A percentile compares a stretch with the other conserved stretches of the same genome.
phyloP scores from a whole-genome alignment of 2,797 vertebrate genomes.

The Malacoctenus gilli region DNA sequence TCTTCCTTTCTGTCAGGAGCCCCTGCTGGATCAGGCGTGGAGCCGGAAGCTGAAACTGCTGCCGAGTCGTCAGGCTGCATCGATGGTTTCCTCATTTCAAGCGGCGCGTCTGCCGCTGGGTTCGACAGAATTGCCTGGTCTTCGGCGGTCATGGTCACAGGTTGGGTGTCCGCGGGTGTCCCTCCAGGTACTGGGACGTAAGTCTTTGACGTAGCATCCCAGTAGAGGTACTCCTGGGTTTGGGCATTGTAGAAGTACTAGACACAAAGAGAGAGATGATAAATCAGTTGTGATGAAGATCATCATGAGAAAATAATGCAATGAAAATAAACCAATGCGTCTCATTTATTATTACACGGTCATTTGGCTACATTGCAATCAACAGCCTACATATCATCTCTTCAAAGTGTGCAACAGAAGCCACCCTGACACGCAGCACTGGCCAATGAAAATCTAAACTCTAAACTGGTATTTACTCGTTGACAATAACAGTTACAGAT shows the following conservation, averaged over 20 bases:
- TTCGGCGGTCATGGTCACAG: constrained; percentile 82
- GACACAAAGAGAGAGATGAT: background rate
- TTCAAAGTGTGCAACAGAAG: no score
- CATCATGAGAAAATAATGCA: no score
- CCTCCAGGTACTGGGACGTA: constrained; percentile 83
- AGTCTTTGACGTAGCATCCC: constrained; percentile 79
- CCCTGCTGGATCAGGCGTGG: constrained; percentile 32
- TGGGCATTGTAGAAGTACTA: constrained; percentile 87
- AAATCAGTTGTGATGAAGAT: no score
- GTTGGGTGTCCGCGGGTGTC: constrained; percentile 63
- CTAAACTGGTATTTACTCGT: no score
- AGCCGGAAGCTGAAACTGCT: constrained; percentile 6
- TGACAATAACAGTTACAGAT: no score
- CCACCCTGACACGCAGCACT: no score
- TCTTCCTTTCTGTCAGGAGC: constrained; percentile 85
- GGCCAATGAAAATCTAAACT: no score
- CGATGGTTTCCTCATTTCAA: constrained; percentile 75
- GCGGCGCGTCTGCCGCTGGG: constrained; percentile 81
- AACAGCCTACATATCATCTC: no score
- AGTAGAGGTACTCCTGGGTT: constrained; percentile 85
- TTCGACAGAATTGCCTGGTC: constrained; percentile 80
- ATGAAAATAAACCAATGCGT: no score
- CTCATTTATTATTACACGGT: no score
- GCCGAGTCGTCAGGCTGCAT: background rate
- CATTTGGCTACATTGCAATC: no score